Percentiles rank a stretch among this genome's conserved stretches.
Conservation (phyloP, 2,113 vertebrate genomes). For the Strix aluco region DNA sequence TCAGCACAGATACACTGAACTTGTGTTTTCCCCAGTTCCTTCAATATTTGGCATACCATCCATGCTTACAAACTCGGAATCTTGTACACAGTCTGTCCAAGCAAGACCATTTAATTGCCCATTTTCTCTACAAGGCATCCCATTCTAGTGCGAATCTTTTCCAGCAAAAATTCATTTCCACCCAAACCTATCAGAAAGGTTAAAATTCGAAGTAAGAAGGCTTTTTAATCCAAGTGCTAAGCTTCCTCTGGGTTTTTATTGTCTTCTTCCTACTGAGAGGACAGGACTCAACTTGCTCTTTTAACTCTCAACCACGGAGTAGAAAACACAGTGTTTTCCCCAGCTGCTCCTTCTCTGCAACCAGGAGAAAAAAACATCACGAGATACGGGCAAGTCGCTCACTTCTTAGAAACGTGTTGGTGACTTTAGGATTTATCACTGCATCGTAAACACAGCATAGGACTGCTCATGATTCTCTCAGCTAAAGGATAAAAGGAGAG, state of each 20-base stretch:
- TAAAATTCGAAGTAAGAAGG: neutral
- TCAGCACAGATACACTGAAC: neutral
- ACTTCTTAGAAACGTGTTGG: rapidly evolving
- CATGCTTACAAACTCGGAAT: rapidly evolving
- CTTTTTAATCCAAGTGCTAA: neutral
- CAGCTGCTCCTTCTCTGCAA: neutral
- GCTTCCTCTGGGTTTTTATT: neutral
- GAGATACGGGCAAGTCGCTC: rapidly evolving
- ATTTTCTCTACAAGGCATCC: neutral
- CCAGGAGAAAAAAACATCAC: neutral
- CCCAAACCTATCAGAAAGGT: neutral
- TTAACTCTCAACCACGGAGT: neutral
- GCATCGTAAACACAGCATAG: rapidly evolving
- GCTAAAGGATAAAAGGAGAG: neutral
- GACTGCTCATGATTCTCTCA: neutral
- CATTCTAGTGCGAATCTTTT: neutral
- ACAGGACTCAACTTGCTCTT: neutral
- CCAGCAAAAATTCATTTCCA: neutral
- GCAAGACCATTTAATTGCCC: neutral
- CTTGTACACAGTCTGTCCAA: neutral
- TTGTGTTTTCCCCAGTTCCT: neutral
- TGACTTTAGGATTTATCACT: neutral
- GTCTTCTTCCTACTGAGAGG: neutral
- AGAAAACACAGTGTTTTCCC: neutral
- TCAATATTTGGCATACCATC: neutral